Evolutionary conservation across 2,888 invertebrate species (phyloP).

Genomic region (Punctoribates punctum): DNA sequence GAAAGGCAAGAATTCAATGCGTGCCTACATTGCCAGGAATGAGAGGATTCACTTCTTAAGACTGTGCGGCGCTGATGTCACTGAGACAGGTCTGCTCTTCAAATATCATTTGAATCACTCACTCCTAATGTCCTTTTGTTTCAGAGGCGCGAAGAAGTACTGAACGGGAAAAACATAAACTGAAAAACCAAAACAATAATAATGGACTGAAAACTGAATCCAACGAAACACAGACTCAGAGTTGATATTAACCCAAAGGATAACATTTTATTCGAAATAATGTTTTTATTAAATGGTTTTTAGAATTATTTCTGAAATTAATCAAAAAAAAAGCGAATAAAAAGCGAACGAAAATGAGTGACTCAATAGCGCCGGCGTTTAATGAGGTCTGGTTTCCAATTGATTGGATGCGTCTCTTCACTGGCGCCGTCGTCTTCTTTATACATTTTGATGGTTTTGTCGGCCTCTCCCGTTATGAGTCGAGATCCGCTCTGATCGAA

Average conservation of each 20-base stretch:
- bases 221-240: not conserved
- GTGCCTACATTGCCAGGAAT: slow-evolving; percentile 79
- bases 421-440: slow-evolving; percentile 88
- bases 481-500: slow-evolving; percentile 93
- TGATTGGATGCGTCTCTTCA: slow-evolving; percentile 78
- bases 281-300: not conserved
- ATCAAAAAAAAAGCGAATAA: not conserved
- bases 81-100: not conserved
- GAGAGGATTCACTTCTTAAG: slow-evolving; percentile 83
- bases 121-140: not conserved
- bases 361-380: slow-evolving; percentile 81
- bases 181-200: not conserved
- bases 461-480: slow-evolving; percentile 93
- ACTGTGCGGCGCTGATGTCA: slow-evolving; percentile 71
- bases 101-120: not conserved
- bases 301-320: not conserved
- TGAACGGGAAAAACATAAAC: slow-evolving; percentile 7
- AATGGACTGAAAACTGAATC: not conserved
- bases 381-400: slow-evolving; percentile 95
- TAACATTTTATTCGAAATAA: not conserved
- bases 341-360: not conserved
- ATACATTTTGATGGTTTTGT: slow-evolving; percentile 98
- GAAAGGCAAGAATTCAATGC: slow-evolving; percentile 79
- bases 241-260: not conserved
- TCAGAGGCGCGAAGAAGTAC: slow-evolving; percentile 19